phyloP scores from a whole-genome alignment of 92 coral and sea anemone genomes.

The Epizoanthus stellaris region DNA sequence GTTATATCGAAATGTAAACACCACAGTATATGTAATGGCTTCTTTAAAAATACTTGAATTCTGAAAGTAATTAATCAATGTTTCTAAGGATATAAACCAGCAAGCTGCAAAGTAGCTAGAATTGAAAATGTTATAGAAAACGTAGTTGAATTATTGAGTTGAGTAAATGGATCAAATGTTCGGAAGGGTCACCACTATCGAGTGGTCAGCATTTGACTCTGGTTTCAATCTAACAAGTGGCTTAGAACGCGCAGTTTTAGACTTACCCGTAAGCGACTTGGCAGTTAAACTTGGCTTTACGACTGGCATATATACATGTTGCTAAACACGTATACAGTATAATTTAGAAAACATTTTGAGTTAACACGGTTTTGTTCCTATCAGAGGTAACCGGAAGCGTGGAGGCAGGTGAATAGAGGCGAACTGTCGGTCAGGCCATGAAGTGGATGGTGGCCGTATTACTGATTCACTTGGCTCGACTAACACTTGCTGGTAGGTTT shows the following conservation, averaged over 20 bases:
- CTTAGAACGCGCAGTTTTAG: not conserved
- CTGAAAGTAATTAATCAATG: no score
- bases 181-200: not conserved
- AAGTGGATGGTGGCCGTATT: constrained; percentile 33
- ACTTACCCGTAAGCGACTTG: not conserved
- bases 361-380: not conserved
- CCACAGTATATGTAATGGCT: not conserved
- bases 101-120: not conserved
- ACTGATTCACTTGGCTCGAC: constrained; percentile 1
- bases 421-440: not conserved
- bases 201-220: not conserved
- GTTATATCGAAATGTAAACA: not conserved
- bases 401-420: not conserved
- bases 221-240: not conserved
- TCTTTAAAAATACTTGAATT: not conserved
- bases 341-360: not conserved
- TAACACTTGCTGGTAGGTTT: constrained; percentile 32
- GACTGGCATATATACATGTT: not conserved
- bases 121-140: not conserved
- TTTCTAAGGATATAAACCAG: no score
- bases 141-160: not conserved
- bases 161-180: not conserved
- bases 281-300: not conserved
- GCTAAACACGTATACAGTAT: not conserved
- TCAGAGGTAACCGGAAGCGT: not conserved